Percentiles rank a stretch among this genome's conserved stretches.
phyloP scores from a whole-genome alignment of 2,797 vertebrate genomes.

The Lacerta bilineata region DNA sequence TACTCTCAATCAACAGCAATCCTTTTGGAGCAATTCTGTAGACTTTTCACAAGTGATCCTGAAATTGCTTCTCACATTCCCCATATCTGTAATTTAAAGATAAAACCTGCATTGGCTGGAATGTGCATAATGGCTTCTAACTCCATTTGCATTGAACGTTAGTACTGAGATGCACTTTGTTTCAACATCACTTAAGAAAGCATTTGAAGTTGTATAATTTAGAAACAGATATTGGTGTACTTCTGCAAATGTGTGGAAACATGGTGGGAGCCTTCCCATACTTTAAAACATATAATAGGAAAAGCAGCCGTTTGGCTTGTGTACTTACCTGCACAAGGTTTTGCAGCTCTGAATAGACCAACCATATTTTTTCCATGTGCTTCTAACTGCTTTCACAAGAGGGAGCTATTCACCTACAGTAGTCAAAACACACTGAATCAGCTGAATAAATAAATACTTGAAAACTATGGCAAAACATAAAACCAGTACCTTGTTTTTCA shows the following conservation, averaged over 20 bases:
- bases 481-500: background rate
- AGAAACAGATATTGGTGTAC: background rate
- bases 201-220: background rate
- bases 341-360: background rate
- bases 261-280: background rate
- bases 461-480: background rate
- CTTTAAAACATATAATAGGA: background rate
- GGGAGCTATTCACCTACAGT: constrained; percentile 48
- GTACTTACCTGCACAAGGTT: background rate
- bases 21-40: background rate
- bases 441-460: background rate
- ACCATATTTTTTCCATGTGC: background rate
- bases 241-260: background rate
- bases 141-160: background rate
- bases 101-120: background rate
- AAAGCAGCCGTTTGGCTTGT: background rate
- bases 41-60: background rate
- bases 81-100: background rate
- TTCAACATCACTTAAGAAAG: background rate
- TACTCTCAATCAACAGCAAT: background rate
- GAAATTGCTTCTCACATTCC: background rate
- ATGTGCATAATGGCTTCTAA: background rate
- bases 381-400: constrained; percentile 46
- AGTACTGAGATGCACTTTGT: background rate
- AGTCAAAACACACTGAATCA: background rate